Base-by-base conservation (phyloP, 2,888 invertebrate species). In the Prosopocoilus inquinatus region DNA sequence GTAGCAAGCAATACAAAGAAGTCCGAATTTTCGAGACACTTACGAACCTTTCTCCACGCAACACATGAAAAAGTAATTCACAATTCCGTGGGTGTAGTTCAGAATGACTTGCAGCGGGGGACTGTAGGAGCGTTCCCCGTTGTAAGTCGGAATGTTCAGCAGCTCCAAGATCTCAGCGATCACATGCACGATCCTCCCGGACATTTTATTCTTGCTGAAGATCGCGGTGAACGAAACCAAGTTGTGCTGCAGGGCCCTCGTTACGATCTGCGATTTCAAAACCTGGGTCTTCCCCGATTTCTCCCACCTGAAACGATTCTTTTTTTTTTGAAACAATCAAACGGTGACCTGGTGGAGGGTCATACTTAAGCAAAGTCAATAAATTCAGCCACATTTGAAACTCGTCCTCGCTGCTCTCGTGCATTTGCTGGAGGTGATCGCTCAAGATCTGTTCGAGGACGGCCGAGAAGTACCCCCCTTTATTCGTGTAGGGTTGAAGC, bases 31-130 rank as follows among this genome's bases (percentile, higher is more conserved):
- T 7, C 3, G 36, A 11, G 8, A 36, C 7, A 36, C 8, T 28
- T 49, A 44, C 58, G 71, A 75, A 87, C 89, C 86, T 74, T 80
- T 76, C 66, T 89, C 84, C 51, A 82, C 82, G 55, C 91, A 80
- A 66, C 88, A 88, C 55, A 86, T 80, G 72, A 90, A 91, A 75
- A 91, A 91, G 70, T 90, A 91, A 65, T 86, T 84, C 2, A 89
- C 86, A 4, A 85, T 84, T 0, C 89, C 84, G 61, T 86, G 83
- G 0, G 89, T 85, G 11, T 90, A 78, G 74, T 87, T 89, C 13
- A 91, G 74, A 11, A 84, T 79, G 1, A 84, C 84, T 65, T 88
- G 85, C 1, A 88, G 82, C 38, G 85, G 83, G 9, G 85, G 80
- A 11, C 82, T 81, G 35, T 81, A 73, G 13, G 66, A 58, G 39